These are phyloP conservation scores for Tapera naevia DNA, from an alignment of 2,797 vertebrate species.

Conservation along the genomic window DNA sequence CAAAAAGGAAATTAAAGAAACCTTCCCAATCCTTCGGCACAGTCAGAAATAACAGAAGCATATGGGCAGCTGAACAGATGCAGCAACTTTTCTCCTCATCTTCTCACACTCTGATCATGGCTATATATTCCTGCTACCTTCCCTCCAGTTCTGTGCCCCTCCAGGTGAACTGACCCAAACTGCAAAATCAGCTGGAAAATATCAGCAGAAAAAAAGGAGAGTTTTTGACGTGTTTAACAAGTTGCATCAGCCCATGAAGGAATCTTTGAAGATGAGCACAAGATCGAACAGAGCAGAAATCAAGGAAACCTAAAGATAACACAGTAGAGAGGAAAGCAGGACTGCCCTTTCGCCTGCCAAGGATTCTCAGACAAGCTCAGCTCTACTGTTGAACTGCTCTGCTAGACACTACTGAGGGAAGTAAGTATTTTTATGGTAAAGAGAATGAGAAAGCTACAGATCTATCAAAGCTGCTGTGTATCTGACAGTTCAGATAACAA, in stretches of 20 bases:
- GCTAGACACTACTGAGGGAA: not conserved
- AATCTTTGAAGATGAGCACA: not conserved
- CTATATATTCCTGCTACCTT: not conserved
- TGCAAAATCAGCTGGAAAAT: not conserved
- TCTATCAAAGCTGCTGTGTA: not conserved
- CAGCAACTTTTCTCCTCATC: not conserved
- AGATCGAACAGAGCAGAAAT: not conserved
- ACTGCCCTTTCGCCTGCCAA: not conserved
- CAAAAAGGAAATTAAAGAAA: not conserved
- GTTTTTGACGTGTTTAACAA: not conserved
- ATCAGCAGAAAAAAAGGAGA: too few species aligned
- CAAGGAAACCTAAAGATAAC: not conserved
- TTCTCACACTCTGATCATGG: not conserved
- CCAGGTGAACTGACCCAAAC: not conserved
- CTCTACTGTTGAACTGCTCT: not conserved
- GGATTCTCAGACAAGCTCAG: not conserved
- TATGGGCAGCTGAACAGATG: fast-evolving
- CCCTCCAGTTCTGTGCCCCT: not conserved
- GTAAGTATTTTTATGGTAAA: not conserved
- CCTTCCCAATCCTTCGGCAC: not conserved
- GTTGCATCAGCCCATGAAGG: not conserved
- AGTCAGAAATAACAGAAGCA: not conserved
- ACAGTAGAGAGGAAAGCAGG: not conserved
- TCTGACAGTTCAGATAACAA: not conserved
- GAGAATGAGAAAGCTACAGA: not conserved